Evolutionary conservation across 2,113 vertebrate genomes (phyloP), one percentile per base, ranked within the genome.

Genomic region (Riparia riparia): DNA sequence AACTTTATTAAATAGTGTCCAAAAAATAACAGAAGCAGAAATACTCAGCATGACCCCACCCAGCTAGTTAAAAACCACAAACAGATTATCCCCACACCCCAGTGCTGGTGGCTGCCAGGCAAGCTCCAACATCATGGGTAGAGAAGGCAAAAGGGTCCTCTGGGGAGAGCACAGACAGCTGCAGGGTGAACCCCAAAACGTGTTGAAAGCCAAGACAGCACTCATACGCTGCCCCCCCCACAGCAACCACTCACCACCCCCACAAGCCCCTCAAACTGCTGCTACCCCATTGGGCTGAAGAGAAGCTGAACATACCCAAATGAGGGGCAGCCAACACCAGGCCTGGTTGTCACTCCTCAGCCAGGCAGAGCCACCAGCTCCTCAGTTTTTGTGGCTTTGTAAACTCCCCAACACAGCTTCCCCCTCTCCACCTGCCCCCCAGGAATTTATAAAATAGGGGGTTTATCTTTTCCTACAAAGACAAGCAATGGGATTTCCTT

Each of bases 1-100:
- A 91, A 73, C 68, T 97, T 98, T 98, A 98, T 98, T 98, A 96
- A 97, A 97, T 90, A 97, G 64, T 82, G 82, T 96, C 72, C 51
- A 97, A 97, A 98, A 97, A 41, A 26, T 14, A 13, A 14, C 94
- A 96, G 88, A 96, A 95, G 93, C 93, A 94, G 90, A 92, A 93
- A 39, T 78, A 83, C 69, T 73, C 49, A 37, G 63, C 58, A 79
- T 34, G 47, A 74, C 51, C 42, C 92, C 76, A 65, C 71, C 77
- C 86, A 68, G 54, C 66, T 11, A 31, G 17, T 88, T 85, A 93
- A 88, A 89, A 96, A 53, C 73, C 47, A 89, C 89, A 49, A 79
- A n/a, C 42, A 41, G 39, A 87, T 7, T 25, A 14, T 14, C 34
- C 58, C 32, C 54, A 6, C 0, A 1, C 7, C 17, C 24, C 47